A percentile compares a stretch with the other conserved stretches of the same genome.
These are phyloP conservation scores for Drymonia ruficornis DNA, from an alignment of 2,888 invertebrate species.

Conservation along the genomic window DNA sequence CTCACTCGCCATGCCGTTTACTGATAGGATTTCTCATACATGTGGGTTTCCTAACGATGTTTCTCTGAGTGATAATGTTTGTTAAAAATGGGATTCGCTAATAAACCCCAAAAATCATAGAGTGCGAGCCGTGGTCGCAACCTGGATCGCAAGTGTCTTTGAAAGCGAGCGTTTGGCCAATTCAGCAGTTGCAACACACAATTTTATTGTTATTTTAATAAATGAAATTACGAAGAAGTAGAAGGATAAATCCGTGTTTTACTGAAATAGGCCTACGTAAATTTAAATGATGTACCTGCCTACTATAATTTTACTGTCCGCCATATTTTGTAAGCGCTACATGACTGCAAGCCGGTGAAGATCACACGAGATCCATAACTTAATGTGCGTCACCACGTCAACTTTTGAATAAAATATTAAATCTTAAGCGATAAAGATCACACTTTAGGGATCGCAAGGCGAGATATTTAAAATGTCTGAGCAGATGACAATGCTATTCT, in stretches of 20 bases:
- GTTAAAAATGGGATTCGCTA: too few species aligned
- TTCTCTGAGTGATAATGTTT: too few species aligned
- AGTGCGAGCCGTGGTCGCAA: too few species aligned
- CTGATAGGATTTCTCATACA: too few species aligned
- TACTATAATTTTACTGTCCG: background rate
- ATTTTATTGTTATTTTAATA: background rate
- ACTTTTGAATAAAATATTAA: slow-evolving; percentile 31
- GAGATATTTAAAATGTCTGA: slow-evolving; percentile 8
- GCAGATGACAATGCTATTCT: slow-evolving; percentile 1
- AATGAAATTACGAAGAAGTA: too few species aligned
- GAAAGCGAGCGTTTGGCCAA: too few species aligned
- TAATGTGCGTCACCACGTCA: slow-evolving; percentile 24
- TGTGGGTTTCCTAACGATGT: too few species aligned
- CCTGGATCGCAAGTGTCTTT: too few species aligned
- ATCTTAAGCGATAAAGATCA: slow-evolving; percentile 29
- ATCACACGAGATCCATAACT: slow-evolving; percentile 14
- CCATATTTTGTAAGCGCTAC: slow-evolving; percentile 4
- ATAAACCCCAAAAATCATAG: too few species aligned
- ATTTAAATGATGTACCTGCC: background rate
- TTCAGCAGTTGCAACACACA: background rate
- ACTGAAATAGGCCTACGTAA: background rate
- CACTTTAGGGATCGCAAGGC: slow-evolving; percentile 17
- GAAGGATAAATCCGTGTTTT: background rate
- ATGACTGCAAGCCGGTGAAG: slow-evolving; percentile 17
- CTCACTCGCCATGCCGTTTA: too few species aligned